Evolutionary conservation across 2,888 invertebrate species (phyloP), one percentile per base, ranked within the genome.

Genomic region (Mechanitis messenoides): DNA sequence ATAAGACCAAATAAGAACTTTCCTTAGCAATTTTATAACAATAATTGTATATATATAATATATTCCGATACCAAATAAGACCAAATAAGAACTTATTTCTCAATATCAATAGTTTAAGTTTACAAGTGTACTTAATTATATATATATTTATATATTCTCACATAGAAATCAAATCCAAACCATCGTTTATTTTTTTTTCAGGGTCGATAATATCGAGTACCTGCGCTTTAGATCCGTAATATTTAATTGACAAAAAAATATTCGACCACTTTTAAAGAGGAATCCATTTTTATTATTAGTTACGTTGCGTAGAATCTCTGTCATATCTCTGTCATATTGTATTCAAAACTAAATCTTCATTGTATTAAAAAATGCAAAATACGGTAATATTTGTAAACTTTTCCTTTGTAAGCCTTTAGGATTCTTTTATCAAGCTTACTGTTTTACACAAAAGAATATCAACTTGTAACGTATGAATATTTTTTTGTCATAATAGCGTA

Each of bases 161-260:
- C 45, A 56, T 55, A 33, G 47, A 50, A 56, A 45, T 60, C 54
- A 55, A 56, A 31, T 47, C 7, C 54, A 55, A 56, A 31, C 45
- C 7, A 35, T 47, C 58, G 54, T 60, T 56, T 62, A 64, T 60
- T 60, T 61, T 60, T 60, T 53, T 63, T 66, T 63, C 62, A 50
- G 65, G 69, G 68, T 65, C 66, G 61, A 64, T 69, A 76, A 74
- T 75, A 73, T 73, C 77, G 80, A 80, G 86, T 88, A 88, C 89
- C 89, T 89, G 86, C 75, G 74, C 70, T 71, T 71, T 71, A 75
- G 74, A 67, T 77, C 79, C 77, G 87, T 90, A 88, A 87, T 85
- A 83, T 85, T 87, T 88, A 88, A 90, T 90, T 88, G 87, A 88
- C 87, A 87, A 87, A 88, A 87, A 89, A 88, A 84, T 81, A 77